Percentiles rank a stretch among this genome's conserved stretches.
Conservation (phyloP, 2,113 vertebrate genomes). For the Columbina picui region DNA sequence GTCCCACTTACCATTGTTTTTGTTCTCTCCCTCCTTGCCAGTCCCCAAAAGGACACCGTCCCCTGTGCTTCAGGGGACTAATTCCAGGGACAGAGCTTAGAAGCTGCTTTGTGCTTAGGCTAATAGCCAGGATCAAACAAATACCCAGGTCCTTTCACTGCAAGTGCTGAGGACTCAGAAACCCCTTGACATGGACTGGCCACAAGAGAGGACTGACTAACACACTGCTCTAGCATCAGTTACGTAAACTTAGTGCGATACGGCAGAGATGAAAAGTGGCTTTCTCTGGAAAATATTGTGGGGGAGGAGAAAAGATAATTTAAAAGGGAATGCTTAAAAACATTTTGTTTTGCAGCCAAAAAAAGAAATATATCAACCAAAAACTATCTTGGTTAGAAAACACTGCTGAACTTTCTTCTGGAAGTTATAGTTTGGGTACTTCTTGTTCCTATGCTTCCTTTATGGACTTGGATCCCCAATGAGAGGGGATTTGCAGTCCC, state of each 20-base stretch:
- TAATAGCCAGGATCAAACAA: neutral
- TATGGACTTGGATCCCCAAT: neutral
- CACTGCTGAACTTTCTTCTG: neutral
- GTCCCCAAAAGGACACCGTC: neutral
- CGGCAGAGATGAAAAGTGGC: neutral
- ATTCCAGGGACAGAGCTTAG: neutral
- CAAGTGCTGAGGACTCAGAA: neutral
- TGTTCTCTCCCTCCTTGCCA: neutral
- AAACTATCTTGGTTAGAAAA: neutral
- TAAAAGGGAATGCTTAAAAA: slow-evolving; percentile 9
- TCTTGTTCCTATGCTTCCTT: neutral
- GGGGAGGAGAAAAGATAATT: neutral
- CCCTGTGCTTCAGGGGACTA: neutral
- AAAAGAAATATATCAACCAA: neutral
- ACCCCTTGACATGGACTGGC: neutral
- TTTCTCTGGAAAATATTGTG: neutral
- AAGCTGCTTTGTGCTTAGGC: neutral
- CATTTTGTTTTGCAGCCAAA: neutral
- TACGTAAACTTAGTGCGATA: neutral
- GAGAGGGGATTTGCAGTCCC: neutral
- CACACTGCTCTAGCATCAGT: neutral
- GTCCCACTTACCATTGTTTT: neutral
- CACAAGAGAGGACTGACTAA: neutral
- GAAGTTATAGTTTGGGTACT: neutral
- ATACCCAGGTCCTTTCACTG: neutral